Evolutionary conservation across 2,888 invertebrate species (phyloP).

Genomic region (Ommatoiulus sabulosus): DNA sequence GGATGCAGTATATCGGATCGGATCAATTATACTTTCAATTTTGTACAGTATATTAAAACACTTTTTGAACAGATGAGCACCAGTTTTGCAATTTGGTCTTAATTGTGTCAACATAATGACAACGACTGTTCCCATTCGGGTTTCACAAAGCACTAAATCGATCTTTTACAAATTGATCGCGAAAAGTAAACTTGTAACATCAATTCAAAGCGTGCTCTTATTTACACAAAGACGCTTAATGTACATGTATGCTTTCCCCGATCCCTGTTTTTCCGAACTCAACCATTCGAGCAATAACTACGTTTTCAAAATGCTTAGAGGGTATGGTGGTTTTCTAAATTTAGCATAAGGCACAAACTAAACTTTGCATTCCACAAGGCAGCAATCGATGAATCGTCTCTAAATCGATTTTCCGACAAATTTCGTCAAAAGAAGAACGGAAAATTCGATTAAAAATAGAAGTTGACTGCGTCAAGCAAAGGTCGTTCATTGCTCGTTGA

Average conservation of each 20-base stretch:
- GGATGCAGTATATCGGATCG: no score
- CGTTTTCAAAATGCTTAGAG: neutral
- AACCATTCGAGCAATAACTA: neutral
- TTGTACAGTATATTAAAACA: no score
- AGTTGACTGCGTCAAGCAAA: no score
- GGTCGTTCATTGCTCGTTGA: no score
- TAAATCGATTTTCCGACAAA: no score
- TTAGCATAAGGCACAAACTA: neutral
- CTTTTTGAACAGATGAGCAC: neutral
- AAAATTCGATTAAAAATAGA: no score
- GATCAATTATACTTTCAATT: no score
- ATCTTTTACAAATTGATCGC: conserved; percentile 45
- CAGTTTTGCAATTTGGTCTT: neutral
- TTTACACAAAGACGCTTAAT: conserved; percentile 20
- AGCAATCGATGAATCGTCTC: no score
- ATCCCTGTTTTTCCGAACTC: neutral
- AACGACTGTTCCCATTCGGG: neutral
- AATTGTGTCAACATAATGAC: neutral
- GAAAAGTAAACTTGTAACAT: neutral
- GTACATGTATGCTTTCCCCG: neutral
- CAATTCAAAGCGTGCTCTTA: neutral
- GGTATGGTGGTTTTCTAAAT: neutral
- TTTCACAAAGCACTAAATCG: conserved; percentile 12
- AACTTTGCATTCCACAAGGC: no score
- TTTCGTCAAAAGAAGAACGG: no score